Base-by-base conservation (phyloP, 2,888 invertebrate genomes). In the Mimachlamys varia region DNA sequence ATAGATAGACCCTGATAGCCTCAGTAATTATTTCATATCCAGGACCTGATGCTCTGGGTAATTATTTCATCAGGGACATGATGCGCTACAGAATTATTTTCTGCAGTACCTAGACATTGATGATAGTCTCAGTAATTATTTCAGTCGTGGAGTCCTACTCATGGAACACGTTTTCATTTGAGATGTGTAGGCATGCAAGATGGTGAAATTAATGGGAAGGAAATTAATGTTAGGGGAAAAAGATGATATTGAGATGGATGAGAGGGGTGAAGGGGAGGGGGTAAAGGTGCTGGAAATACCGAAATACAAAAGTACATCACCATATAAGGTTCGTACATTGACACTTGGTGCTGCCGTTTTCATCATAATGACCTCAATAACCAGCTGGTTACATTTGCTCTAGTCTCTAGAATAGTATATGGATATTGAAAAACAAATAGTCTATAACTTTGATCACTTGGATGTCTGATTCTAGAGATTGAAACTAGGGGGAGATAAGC, bases 41-140 rank as follows among this genome's bases (percentile, higher is more conserved):
- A 76, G 76, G 27, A 76, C 76, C 33, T 76, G 27, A 76, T 22
- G 33, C 76, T 76, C 76, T 76, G 27, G 76, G 76, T 76, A 76
- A 76, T 76, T 76, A 76, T 76, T 76, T 10, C 33, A 33, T 76
- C 76, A 33, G 33, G 76, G 19, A 76, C 33, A 33, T 76, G 33
- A 33, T 76, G 33, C 76, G 33, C 76, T 76, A 76, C 33, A 76
- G 33, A 76, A 76, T 76, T 7, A 76, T 76, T 76, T 76, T 76
- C 33, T 76, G 27, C 33, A 33, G 33, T 76, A 76, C 76, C 33
- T 76, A 76, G 33, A 76, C n/a, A 62, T 22, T 22, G 76, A 33
- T 76, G 76, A 12, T 76, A 76, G 76, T 33, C 33, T 33, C 76
- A 10, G 22, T 76, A 76, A 76, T 76, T 33, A 33, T 12, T 76